These are phyloP conservation scores for Tiliqua scincoides DNA, from an alignment of 2,113 vertebrate species.

Conservation along the genomic window DNA sequence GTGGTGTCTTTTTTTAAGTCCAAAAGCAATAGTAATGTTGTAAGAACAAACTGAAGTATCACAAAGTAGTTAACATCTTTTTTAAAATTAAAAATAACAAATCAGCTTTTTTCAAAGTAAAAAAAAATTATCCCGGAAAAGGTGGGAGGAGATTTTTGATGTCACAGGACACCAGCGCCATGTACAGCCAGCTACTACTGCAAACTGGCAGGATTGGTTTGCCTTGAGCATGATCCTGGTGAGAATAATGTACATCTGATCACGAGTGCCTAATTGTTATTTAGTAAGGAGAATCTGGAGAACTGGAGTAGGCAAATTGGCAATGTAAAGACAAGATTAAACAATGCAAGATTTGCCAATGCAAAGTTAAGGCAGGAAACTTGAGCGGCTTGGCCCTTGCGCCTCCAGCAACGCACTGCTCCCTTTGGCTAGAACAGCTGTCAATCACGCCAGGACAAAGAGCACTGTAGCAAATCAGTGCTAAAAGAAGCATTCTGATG, in stretches of 20 bases:
- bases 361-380: too few species aligned
- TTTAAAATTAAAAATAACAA: not conserved
- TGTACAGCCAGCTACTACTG: not conserved
- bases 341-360: not conserved
- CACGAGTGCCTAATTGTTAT: not conserved
- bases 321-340: not conserved
- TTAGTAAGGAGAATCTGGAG: not conserved
- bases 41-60: not conserved
- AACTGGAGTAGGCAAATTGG: not conserved
- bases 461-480: too few species aligned
- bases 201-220: not conserved
- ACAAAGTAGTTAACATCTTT: not conserved
- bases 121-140: not conserved
- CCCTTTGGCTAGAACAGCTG: too few species aligned
- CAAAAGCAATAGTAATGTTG: not conserved
- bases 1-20: not conserved
- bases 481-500: too few species aligned
- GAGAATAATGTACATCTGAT: not conserved
- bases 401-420: too few species aligned
- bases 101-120: not conserved
- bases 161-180: not conserved
- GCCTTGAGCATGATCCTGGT: not conserved
- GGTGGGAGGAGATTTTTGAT: not conserved
- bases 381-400: too few species aligned
- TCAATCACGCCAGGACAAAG: too few species aligned